Conservation (phyloP, 2,113 vertebrate species). For the Enhydra lutris region DNA sequence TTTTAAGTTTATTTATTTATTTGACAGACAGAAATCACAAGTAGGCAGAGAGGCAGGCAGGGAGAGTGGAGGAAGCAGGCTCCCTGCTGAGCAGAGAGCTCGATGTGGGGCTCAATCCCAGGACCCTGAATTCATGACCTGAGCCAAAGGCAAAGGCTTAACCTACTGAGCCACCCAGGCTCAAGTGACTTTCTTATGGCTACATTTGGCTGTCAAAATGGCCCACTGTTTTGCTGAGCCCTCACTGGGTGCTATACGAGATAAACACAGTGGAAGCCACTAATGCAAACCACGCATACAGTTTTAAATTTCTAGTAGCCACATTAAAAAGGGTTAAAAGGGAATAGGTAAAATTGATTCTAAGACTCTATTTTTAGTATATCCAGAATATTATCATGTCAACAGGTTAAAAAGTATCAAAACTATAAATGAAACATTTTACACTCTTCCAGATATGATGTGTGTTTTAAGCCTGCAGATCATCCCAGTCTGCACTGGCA, state of each 20-base stretch:
- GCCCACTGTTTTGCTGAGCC: not conserved
- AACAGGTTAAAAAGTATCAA: not conserved
- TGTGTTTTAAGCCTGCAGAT: fast-evolving
- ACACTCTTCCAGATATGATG: not conserved
- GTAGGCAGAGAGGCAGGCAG: no score
- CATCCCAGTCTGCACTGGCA: not conserved
- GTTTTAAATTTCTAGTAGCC: not conserved
- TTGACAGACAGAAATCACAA: no score
- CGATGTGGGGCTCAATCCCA: no score
- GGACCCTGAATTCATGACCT: no score
- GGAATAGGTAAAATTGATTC: not conserved
- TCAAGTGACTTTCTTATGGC: not conserved
- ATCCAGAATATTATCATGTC: not conserved
- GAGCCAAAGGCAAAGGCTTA: no score
- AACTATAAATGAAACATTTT: not conserved
- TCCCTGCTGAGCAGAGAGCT: no score
- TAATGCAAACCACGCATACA: not conserved
- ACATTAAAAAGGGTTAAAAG: not conserved
- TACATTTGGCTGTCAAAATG: not conserved
- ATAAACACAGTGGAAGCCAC: not conserved
- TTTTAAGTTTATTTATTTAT: no score
- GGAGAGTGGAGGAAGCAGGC: no score
- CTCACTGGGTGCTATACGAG: fast-evolving
- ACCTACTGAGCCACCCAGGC: no score
- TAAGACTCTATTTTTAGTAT: not conserved